Percentiles rank a stretch among this genome's conserved stretches.
phyloP scores from a whole-genome alignment of 2,888 invertebrate species.

The Caenorhabditis macrosperma region DNA sequence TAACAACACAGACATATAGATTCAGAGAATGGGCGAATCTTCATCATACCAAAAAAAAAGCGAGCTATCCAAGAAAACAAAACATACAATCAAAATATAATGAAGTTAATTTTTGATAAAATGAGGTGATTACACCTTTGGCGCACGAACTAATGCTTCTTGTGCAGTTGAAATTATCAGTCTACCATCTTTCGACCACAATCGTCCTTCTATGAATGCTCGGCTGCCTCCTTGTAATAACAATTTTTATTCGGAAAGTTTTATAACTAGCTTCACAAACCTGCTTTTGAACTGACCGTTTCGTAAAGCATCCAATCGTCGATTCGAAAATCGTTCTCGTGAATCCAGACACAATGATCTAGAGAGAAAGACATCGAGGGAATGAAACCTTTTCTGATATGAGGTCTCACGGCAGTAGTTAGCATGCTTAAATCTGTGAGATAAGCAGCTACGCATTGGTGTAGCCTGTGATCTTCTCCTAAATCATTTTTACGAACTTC shows the following conservation, averaged over 20 bases:
- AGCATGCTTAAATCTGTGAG: slow-evolving; percentile 63
- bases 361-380: slow-evolving; percentile 73
- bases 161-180: slow-evolving; percentile 72
- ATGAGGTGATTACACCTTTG: slow-evolving; percentile 27
- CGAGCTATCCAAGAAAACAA: too few species aligned
- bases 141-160: slow-evolving; percentile 60
- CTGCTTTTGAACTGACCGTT: slow-evolving; percentile 68
- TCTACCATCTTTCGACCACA: slow-evolving; percentile 73
- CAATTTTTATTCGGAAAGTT: background rate
- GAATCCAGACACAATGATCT: slow-evolving; percentile 74
- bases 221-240: slow-evolving; percentile 57
- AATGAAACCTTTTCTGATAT: slow-evolving; percentile 68
- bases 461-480: slow-evolving; percentile 57
- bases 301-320: slow-evolving; percentile 77
- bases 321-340: slow-evolving; percentile 68
- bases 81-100: too few species aligned
- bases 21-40: too few species aligned
- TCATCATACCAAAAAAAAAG: too few species aligned
- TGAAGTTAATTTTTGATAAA: too few species aligned
- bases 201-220: slow-evolving; percentile 70
- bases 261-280: slow-evolving; percentile 15
- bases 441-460: slow-evolving; percentile 65
- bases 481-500: background rate
- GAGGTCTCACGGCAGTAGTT: slow-evolving; percentile 69
- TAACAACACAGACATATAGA: too few species aligned